Evolutionary conservation across 2,888 invertebrate species (phyloP).

Genomic region (Homarus gammarus): DNA sequence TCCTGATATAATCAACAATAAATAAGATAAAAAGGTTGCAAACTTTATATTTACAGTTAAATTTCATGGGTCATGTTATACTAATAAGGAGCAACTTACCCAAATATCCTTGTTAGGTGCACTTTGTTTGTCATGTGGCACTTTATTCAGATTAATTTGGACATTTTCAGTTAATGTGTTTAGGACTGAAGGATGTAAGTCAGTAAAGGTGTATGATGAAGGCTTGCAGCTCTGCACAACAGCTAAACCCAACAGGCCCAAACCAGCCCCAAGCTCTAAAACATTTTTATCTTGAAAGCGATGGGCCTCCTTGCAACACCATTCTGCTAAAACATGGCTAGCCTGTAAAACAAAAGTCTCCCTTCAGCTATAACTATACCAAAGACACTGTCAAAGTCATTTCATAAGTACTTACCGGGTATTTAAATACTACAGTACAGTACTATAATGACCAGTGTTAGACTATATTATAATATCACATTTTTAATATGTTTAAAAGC

Average conservation of each 20-base stretch:
- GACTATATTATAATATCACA: too few relatives aligned
- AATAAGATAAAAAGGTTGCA: too few relatives aligned
- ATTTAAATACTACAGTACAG: too few relatives aligned
- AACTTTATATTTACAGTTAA: too few relatives aligned
- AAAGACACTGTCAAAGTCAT: background rate
- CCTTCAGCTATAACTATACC: background rate
- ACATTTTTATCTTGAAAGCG: slow-evolving; percentile 43
- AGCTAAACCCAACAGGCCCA: slow-evolving; percentile 60
- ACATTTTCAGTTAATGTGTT: slow-evolving; percentile 55
- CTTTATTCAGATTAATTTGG: slow-evolving; percentile 25
- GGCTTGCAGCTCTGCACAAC: slow-evolving; percentile 46
- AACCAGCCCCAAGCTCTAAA: slow-evolving; percentile 65
- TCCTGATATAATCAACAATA: too few relatives aligned
- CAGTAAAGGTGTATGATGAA: slow-evolving; percentile 60
- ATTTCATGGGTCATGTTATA: too few relatives aligned
- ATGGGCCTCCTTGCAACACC: slow-evolving; percentile 31
- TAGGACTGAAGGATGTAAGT: slow-evolving; percentile 51
- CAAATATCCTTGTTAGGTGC: too few relatives aligned
- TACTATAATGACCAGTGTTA: too few relatives aligned
- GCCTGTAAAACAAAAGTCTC: slow-evolving; percentile 45
- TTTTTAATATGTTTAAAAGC: too few relatives aligned
- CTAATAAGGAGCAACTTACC: too few relatives aligned
- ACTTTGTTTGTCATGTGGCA: too few relatives aligned
- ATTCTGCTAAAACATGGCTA: slow-evolving; percentile 59
- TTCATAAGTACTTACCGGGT: too few relatives aligned